Evolutionary conservation across 1,140 invertebrate genomes (phyloP), one percentile per base, ranked within the genome.

Genomic region (Oscheius sp.): DNA sequence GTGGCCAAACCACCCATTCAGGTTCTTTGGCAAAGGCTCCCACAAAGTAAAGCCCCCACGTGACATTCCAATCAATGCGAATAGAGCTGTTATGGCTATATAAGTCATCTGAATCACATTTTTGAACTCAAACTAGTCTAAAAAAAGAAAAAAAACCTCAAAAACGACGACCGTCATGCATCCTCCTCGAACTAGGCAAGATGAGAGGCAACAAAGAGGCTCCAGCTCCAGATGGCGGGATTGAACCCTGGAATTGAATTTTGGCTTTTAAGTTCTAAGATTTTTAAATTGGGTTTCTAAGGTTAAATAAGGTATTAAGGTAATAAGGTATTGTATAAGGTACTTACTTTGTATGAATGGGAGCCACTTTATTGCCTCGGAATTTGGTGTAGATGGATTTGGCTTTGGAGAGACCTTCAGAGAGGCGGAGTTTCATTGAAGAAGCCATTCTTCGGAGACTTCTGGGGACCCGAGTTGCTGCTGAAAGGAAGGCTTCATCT

Each of bases 141-240:
- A n/a, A 34, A 63, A 0, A 0, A 28, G 13, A 26, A 32, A 63
- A 29, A 34, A 49, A 18, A 77, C 42, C 68, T 77, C 76, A 59
- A 77, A 77, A 13, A 66, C 68, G 18, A 77, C 42, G 26, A 77
- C 76, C 29, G 76, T 66, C 45, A 66, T 71, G 46, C 76, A 77
- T 38, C 76, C 76, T 2, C 76, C 76, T 31, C 76, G 35, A 10
- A 77, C 76, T 23, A 77, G 49, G 34, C 76, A 77, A 15, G 76
- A 77, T 2, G 73, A 76, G 2, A 77, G 65, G 42, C 76, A 77
- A 36, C 76, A 77, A 13, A 77, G 76, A 15, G 76, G 76, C 45
- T 77, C 76, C 3, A 77, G 64, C 35, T 77, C 76, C 7, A 77
- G 64, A 35, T 77, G 76, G 34, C 76, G 76, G 10, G 68, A 52